A percentile compares a stretch with the other conserved stretches of the same genome.
phyloP scores from a whole-genome alignment of 2,797 vertebrate species.

The Peromyscus attwateri region DNA sequence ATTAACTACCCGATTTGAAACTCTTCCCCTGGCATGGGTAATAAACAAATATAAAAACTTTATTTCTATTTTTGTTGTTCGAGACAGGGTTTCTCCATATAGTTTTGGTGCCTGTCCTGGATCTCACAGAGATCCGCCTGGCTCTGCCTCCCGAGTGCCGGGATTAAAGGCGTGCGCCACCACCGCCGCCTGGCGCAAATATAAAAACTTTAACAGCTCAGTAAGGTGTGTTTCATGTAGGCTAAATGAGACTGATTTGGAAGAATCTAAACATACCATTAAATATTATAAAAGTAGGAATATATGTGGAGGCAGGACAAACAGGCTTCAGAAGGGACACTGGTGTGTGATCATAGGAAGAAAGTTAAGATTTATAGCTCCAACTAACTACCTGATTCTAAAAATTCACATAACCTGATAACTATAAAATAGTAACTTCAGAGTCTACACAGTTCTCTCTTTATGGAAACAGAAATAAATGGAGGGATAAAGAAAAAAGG shows the following conservation, averaged over 20 bases:
- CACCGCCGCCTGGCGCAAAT: not conserved
- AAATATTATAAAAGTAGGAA: slow-evolving; percentile 47
- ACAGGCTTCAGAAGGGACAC: not conserved
- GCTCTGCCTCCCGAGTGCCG: too few species aligned
- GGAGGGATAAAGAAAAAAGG: not conserved
- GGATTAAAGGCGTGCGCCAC: too few species aligned
- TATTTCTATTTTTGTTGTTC: too few species aligned
- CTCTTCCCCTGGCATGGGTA: not conserved
- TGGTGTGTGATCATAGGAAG: slow-evolving; percentile 2
- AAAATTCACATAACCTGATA: slow-evolving; percentile 46
- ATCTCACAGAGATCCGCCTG: too few species aligned
- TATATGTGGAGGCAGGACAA: slow-evolving; percentile 18
- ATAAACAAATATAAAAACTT: slow-evolving; percentile 38
- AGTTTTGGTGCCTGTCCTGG: too few species aligned
- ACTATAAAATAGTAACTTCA: slow-evolving; percentile 25
- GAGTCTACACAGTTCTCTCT: not conserved
- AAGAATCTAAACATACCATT: slow-evolving; percentile 8
- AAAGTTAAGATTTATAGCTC: slow-evolving; percentile 30
- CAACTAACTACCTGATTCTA: slow-evolving; percentile 29
- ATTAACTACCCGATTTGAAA: slow-evolving; percentile 19
- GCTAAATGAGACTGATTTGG: slow-evolving; percentile 14
- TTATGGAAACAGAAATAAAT: slow-evolving; percentile 20
- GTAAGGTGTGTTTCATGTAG: not conserved
- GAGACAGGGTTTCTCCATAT: too few species aligned
- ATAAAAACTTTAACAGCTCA: slow-evolving; percentile 46